Base-by-base conservation (phyloP, 2,113 vertebrate species). In the Phaethornis superciliosus region DNA sequence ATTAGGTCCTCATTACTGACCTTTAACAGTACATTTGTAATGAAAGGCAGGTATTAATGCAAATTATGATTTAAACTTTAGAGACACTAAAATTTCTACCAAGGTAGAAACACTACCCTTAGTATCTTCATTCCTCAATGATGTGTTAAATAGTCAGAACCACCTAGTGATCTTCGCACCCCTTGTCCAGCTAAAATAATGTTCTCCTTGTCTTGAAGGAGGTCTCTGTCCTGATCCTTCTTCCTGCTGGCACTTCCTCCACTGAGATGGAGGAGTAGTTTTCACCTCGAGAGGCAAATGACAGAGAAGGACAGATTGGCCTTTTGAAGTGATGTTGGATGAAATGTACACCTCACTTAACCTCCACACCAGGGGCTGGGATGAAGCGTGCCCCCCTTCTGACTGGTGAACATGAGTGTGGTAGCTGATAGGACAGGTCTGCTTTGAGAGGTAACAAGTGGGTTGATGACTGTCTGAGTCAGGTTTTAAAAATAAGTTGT, bases 101-200 rank as follows among this genome's bases (percentile, higher is more conserved):
- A 44, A 21, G 56, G 40, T 18, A 21, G 72, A 40, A 58, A 22
- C 76, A 32, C 22, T 80, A 9, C 58, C 2, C n/a, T 46, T 58
- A 35, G 35, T 67, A 12, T 27, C 27, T 74, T 75, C 33, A 27
- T 46, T 55, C 17, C 23, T 65, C 18, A 33, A 63, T 4, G 37
- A 6, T 42, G 42, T 58, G 27, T n/a, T 17, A 62, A 62, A 13
- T 22, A 24, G 56, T 52, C 28, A 75, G 33, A 78, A 30, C 51
- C 47, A 8, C 4, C 0, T 3, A 4, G 59, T 3, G 2, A 42
- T 9, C 69, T 81, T 22, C 3, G 9, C 21, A 19, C 47, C 15
- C 37, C n/a, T 90, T 40, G 64, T 81, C 56, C 74, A 32, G 60
- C 59, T 65, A 7, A n/a, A 19, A 7, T 7, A 27, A 42, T 0